Base-by-base conservation (phyloP, 2,888 invertebrate genomes). In the Nephrotoma appendiculata region DNA sequence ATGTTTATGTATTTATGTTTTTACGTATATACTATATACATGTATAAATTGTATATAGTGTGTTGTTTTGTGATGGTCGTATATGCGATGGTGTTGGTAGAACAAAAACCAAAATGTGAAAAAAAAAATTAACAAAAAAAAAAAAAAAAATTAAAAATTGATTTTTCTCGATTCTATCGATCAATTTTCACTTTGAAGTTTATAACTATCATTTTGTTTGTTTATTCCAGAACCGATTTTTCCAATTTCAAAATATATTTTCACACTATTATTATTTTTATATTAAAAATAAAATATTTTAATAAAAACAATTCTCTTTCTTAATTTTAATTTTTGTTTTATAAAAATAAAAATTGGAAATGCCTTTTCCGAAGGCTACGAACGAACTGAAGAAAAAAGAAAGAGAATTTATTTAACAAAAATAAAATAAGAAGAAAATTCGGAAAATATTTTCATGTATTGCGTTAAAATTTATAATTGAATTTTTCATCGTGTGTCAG, bases 351-450 rank as follows among this genome's bases (percentile, higher is more conserved):
- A 84, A 84, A 84, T 84, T 44, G 42, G 85, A 44, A 44, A 44
- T 85, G 85, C 85, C 85, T 85, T 85, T 85, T 84, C 42, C 85
- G 85, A 85, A 85, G 85, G 85, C 44, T 85, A 85, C 15, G 85
- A 19, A 43, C 85, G 85, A 85, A 85, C 85, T 85, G 44, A 84
- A 84, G 43, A 84, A 84, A 41, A 71, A 71, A 31, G 31, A 48
- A 71, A 71, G 31, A 19, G 31, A 57, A 57, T 57, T 57, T 19
- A 31, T 71, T 71, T 71, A 31, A 71, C 2, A 9, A 71, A 71
- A 31, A 71, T 71, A 71, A 31, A 71, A 31, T 31, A 71, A 71
- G 31, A 71, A 71, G 31, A 71, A 42, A 84, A 42, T 84, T 42
- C 84, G 84, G 42, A 84, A 84, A 84, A 84, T n/a, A 41, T 84